phyloP scores from a whole-genome alignment of 2,113 vertebrate species.

The Glareola pratincola region DNA sequence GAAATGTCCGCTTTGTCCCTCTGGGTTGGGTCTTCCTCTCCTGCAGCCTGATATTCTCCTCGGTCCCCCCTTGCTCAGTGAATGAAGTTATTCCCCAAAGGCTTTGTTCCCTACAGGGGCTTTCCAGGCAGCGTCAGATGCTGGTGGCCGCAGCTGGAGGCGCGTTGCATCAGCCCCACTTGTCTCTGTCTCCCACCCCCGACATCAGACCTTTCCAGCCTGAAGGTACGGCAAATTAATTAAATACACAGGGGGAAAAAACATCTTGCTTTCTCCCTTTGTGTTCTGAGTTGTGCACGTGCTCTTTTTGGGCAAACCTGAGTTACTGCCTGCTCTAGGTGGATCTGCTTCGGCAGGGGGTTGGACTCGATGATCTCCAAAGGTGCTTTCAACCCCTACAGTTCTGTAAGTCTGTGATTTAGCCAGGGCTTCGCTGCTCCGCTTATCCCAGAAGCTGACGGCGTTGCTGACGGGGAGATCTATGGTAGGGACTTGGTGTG shows the following conservation, averaged over 20 bases:
- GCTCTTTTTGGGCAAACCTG: background rate
- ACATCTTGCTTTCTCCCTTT: background rate
- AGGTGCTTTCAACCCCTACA: no score
- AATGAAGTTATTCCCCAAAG: background rate
- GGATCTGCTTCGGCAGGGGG: no score
- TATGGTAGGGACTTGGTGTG: rapidly evolving
- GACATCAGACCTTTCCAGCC: background rate
- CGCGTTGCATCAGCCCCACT: background rate
- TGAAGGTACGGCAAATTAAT: rapidly evolving
- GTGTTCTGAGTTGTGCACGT: background rate
- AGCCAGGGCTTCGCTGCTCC: no score
- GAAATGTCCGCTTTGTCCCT: background rate
- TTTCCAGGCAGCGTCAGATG: background rate
- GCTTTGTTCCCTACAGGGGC: background rate
- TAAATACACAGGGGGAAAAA: background rate
- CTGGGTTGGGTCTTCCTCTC: slow-evolving; percentile 17
- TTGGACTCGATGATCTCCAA: no score
- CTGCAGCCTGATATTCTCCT: background rate
- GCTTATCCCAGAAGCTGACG: background rate
- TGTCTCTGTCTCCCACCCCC: background rate
- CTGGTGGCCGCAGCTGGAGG: background rate
- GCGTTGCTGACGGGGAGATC: rapidly evolving
- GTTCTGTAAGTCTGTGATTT: no score
- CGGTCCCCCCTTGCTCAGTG: rapidly evolving
- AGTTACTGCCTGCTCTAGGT: background rate